Evolutionary conservation across 1,140 invertebrate species (phyloP), one percentile per base, ranked within the genome.

Genomic region (Drosophila guanche): DNA sequence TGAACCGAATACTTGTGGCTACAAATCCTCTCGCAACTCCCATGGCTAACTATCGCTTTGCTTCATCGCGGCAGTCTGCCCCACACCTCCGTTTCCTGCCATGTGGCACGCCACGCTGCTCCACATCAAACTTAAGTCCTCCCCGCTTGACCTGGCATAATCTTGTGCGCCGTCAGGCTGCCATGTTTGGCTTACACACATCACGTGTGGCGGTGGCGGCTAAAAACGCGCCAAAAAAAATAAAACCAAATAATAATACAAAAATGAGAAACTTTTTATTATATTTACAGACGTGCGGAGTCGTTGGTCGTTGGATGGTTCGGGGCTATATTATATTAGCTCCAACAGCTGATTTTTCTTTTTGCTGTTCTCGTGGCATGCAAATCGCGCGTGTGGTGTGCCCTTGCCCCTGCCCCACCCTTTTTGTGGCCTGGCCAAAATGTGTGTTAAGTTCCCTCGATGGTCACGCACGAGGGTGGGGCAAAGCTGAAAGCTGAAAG

Each of bases 141-240:
- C 50, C 43, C 23, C 55, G 60, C 47, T 48, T n/a, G 62, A 68
- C 65, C 33, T 70, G 47, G n/a, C 59, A 33, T 57, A 72, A 46
- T 52, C 45, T 48, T 41, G 16, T 25, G 20, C 23, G 8, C 43
- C 57, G 45, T 50, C 75, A 71, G 51, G 33, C 74, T 85, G 80
- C 77, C 80, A 85, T 77, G 81, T 85, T 85, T 85, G 73, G 81
- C 81, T 86, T 67, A 63, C 76, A 79, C 76, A 70, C 56, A 71
- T 74, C 69, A 70, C 59, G 56, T 43, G 0, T 37, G 4, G 53
- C 42, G 53, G 0, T 37, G 4, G 53, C 42, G 53, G 53, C 7
- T 14, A 46, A 62, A 67, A 65, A 37, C 59, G 27, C 25, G 37
- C 27, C 58, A 63, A 46, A 33, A 47, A 23, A 62, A 57, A 65